These are phyloP conservation scores for Chloroclystis v-ata DNA, from an alignment of 2,888 invertebrate genomes.

Conservation along the genomic window DNA sequence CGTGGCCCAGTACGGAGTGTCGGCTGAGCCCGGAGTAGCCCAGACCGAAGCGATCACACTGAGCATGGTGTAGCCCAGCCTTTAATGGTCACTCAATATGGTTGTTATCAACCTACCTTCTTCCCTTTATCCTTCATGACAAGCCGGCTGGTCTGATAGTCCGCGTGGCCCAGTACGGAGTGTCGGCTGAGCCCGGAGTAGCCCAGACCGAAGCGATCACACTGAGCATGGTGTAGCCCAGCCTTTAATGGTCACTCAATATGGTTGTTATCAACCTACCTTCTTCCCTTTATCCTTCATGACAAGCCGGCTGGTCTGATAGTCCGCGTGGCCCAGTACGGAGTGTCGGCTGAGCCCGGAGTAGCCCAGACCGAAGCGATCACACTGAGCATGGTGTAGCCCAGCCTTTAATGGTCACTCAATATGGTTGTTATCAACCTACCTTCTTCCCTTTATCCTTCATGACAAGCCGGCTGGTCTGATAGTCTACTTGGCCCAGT, in stretches of 20 bases:
- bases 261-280: conserved; percentile 41
- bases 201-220: conserved; percentile 88
- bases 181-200: conserved; percentile 85
- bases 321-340: too few relatives aligned
- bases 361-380: conserved; percentile 89
- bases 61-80: too few relatives aligned
- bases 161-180: too few relatives aligned
- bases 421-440: conserved; percentile 3
- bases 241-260: too few relatives aligned
- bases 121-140: conserved; percentile 68
- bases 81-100: too few relatives aligned
- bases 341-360: conserved; percentile 83
- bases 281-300: conserved; percentile 70
- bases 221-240: too few relatives aligned
- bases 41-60: too few relatives aligned
- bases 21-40: too few relatives aligned
- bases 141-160: conserved; percentile 55
- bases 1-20: too few relatives aligned
- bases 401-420: too few relatives aligned
- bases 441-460: conserved; percentile 69
- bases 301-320: conserved; percentile 53
- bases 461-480: conserved; percentile 51
- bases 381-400: too few relatives aligned
- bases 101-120: conserved; percentile 46
- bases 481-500: conserved; percentile 63